A percentile compares a stretch with the other conserved stretches of the same genome.
These are phyloP conservation scores for Megalops atlanticus DNA, from an alignment of 2,113 vertebrate genomes.

Conservation along the genomic window DNA sequence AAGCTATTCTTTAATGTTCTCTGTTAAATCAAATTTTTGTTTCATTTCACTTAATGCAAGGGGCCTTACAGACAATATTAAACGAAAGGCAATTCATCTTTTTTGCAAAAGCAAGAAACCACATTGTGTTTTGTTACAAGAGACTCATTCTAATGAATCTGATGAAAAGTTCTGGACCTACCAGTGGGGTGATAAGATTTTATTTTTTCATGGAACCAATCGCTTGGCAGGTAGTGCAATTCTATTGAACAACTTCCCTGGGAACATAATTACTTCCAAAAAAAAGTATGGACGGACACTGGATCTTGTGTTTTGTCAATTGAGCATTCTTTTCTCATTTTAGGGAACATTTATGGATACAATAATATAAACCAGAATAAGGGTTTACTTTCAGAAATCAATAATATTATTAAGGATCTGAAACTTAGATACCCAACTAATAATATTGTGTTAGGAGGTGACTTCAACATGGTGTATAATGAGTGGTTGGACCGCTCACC, in stretches of 20 bases:
- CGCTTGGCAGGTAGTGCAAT: not conserved
- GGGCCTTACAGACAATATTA: constrained; percentile 9
- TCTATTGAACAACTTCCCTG: constrained; percentile 5
- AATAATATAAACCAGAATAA: not conserved
- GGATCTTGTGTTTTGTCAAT: not conserved
- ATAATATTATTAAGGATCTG: not conserved
- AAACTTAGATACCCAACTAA: not conserved
- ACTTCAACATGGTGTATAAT: constrained; percentile 17
- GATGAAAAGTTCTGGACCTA: not conserved
- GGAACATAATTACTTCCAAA: not conserved
- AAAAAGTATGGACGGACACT: not conserved
- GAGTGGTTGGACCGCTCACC: not conserved
- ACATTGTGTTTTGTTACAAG: constrained; percentile 1
- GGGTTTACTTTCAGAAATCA: not conserved
- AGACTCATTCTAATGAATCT: constrained; percentile 3
- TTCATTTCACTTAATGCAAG: constrained; percentile 11
- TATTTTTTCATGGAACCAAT: constrained; percentile 1
- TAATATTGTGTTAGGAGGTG: constrained; percentile 9
- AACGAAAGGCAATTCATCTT: not conserved
- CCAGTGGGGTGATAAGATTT: not conserved
- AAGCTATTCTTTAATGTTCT: not conserved
- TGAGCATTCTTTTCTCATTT: not conserved
- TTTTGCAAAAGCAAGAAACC: constrained; percentile 10
- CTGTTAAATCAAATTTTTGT: not conserved
- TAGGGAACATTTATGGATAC: not conserved